A percentile compares a stretch with the other conserved stretches of the same genome.
Conservation (phyloP, 2,113 vertebrate genomes). For the Tachuris rubrigastra region DNA sequence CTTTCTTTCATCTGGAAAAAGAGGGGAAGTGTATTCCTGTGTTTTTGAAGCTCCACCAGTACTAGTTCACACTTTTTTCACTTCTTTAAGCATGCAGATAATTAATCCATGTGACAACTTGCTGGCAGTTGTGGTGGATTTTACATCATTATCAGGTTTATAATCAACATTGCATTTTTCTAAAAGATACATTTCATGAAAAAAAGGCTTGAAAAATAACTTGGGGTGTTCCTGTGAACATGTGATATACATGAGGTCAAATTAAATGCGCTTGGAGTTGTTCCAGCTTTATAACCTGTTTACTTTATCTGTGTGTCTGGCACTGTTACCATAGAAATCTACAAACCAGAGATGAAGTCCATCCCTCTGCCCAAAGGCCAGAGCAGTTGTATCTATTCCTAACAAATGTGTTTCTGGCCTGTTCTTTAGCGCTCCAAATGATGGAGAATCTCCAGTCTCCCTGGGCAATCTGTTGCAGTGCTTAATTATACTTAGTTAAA, state of each 20-base stretch:
- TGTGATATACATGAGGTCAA: background rate
- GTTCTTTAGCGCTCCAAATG: background rate
- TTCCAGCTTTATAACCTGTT: background rate
- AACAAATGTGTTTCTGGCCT: background rate
- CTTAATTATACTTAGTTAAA: background rate
- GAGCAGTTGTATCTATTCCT: background rate
- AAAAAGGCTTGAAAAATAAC: background rate
- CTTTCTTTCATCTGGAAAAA: background rate
- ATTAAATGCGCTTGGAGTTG: background rate
- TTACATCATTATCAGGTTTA: background rate
- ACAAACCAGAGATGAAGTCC: background rate
- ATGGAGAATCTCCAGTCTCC: background rate
- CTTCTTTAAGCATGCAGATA: background rate
- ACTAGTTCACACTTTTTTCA: background rate
- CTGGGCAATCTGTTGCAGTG: background rate
- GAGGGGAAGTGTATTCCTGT: background rate
- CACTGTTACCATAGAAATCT: background rate
- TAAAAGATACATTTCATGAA: background rate
- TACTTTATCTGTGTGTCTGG: background rate
- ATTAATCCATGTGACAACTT: background rate
- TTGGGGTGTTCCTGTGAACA: background rate
- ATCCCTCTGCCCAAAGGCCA: background rate
- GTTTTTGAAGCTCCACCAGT: background rate
- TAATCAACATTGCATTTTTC: background rate
- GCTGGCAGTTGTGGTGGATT: background rate